Conservation (phyloP, 92 coral and sea anemone genomes). For the Muricea muricata region DNA sequence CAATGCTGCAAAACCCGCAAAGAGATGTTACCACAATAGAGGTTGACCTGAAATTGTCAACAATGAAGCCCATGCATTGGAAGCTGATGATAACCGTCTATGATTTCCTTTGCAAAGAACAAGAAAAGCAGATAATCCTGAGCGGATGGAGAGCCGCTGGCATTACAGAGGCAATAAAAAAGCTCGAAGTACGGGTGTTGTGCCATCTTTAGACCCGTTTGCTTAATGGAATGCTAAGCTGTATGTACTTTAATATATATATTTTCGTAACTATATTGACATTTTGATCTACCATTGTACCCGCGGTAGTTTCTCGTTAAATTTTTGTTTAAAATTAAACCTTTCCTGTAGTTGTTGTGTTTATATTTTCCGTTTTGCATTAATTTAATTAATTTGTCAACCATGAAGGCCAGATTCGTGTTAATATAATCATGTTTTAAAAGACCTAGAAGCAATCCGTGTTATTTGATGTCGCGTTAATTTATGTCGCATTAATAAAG, state of each 20-base stretch:
- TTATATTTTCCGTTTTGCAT: constrained; percentile 35
- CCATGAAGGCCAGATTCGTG: constrained; percentile 49
- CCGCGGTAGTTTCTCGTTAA: constrained; percentile 34
- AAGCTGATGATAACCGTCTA: constrained; percentile 44
- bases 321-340: neutral
- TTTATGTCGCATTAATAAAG: constrained; percentile 50
- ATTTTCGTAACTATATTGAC: constrained; percentile 23
- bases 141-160: constrained; percentile 60
- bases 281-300: constrained; percentile 33
- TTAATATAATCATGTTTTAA: constrained; percentile 53
- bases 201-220: constrained; percentile 51
- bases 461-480: constrained; percentile 48
- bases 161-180: constrained; percentile 54
- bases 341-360: constrained; percentile 24
- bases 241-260: constrained; percentile 49
- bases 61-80: constrained; percentile 51
- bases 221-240: constrained; percentile 40
- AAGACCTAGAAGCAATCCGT: constrained; percentile 37
- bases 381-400: constrained; percentile 45
- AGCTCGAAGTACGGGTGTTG: constrained; percentile 49
- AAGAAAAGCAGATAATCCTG: constrained; percentile 53
- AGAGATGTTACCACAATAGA: constrained; percentile 56
- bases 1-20: constrained; percentile 57
- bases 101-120: constrained; percentile 41
- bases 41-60: constrained; percentile 48